These are phyloP conservation scores for Metallyticus violacea DNA, from an alignment of 2,888 invertebrate species.

Conservation along the genomic window DNA sequence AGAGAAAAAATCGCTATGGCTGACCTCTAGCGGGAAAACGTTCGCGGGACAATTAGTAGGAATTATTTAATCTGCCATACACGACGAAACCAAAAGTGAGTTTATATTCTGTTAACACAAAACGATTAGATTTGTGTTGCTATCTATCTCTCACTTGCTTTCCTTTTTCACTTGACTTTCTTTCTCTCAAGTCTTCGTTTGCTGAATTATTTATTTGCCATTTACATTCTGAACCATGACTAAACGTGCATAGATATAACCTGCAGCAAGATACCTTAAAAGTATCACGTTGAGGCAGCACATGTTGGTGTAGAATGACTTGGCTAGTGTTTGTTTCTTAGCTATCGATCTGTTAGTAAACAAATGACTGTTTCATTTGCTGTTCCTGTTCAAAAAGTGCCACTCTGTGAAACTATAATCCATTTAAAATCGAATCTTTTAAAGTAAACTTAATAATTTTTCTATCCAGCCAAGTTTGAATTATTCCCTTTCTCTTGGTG, in stretches of 20 bases:
- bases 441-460: no score
- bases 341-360: no score
- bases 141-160: not conserved
- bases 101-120: not conserved
- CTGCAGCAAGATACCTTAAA: not conserved
- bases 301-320: not conserved
- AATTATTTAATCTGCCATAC: not conserved
- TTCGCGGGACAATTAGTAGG: not conserved
- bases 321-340: no score
- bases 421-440: no score
- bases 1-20: not conserved
- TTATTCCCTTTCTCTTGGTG: no score
- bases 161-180: not conserved
- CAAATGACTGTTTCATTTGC: no score
- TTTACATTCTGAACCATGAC: not conserved
- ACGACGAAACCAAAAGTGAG: not conserved
- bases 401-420: no score
- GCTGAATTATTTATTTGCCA: not conserved
- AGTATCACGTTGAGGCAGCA: not conserved
- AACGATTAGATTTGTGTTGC: not conserved
- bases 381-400: no score
- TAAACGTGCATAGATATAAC: not conserved
- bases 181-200: not conserved
- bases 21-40: not conserved
- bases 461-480: no score